Evolutionary conservation across 2,888 invertebrate species (phyloP).

Genomic region (Cheilosia variabilis): DNA sequence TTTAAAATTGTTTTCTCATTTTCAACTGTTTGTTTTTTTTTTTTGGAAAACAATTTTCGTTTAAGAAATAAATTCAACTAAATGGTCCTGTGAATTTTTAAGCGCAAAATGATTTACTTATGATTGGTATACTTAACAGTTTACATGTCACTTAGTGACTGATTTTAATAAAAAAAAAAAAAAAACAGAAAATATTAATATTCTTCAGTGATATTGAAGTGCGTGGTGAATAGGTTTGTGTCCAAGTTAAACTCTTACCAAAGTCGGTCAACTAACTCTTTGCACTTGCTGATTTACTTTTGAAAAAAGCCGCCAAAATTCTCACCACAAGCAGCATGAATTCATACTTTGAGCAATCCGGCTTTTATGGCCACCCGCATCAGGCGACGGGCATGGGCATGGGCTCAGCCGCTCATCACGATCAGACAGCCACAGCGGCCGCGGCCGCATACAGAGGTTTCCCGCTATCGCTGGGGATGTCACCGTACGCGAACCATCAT

Average conservation of each 20-base stretch:
- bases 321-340: conserved; percentile 88
- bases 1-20: conserved; percentile 19
- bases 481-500: conserved; percentile 93
- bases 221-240: conserved; percentile 74
- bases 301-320: conserved; percentile 82
- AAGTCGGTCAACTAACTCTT: not conserved
- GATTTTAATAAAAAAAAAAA: conserved; percentile 10
- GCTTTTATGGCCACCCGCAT: conserved; percentile 97
- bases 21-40: conserved; percentile 7
- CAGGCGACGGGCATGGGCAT: conserved; percentile 88
- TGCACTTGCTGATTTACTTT: conserved; percentile 21
- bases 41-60: not conserved
- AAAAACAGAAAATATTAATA: conserved; percentile 4
- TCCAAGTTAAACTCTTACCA: conserved; percentile 57
- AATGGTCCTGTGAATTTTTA: conserved; percentile 8
- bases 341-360: conserved; percentile 98
- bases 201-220: conserved; percentile 18
- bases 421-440: conserved; percentile 87
- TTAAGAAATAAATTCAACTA: not conserved
- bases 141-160: conserved; percentile 36
- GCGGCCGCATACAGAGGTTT: conserved; percentile 92
- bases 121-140: conserved; percentile 33
- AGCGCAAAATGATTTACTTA: conserved; percentile 50
- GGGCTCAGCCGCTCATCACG: conserved; percentile 88
- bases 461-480: conserved; percentile 93